phyloP scores from a whole-genome alignment of 2,888 invertebrate species.

The Selenia dentaria region DNA sequence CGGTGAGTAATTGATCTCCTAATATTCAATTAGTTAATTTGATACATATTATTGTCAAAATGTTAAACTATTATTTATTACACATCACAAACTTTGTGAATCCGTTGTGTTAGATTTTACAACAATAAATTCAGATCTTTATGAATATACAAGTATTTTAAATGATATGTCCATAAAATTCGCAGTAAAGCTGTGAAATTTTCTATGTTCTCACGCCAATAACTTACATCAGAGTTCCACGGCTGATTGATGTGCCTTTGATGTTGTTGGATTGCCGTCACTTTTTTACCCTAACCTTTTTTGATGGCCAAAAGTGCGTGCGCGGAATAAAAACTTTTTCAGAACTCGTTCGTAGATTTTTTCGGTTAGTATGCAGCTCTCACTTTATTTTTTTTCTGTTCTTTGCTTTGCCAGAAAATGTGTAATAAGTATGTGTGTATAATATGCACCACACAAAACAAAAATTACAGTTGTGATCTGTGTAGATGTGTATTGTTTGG shows the following conservation, averaged over 20 bases:
- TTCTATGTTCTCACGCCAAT: conserved; percentile 6
- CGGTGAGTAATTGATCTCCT: conserved; percentile 5
- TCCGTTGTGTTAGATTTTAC: no score
- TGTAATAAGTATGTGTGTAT: no score
- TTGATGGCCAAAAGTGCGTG: conserved; percentile 11
- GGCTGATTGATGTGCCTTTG: conserved; percentile 15
- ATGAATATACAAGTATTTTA: no score
- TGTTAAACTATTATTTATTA: no score
- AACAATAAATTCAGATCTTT: no score
- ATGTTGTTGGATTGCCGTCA: conserved; percentile 7
- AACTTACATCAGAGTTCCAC: conserved; percentile 10
- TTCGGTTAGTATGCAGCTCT: background rate
- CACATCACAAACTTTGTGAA: no score
- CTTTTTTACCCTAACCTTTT: conserved; percentile 10
- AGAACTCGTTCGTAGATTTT: background rate
- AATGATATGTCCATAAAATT: background rate
- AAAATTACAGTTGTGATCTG: no score
- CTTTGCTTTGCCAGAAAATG: no score
- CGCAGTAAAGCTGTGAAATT: background rate
- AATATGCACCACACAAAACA: no score
- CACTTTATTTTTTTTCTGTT: background rate
- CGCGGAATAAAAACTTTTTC: conserved; percentile 4
- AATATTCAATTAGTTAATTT: background rate
- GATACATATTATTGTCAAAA: no score
- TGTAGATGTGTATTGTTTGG: no score